phyloP scores from a whole-genome alignment of 2,113 vertebrate genomes.

The Probosciger aterrimus region DNA sequence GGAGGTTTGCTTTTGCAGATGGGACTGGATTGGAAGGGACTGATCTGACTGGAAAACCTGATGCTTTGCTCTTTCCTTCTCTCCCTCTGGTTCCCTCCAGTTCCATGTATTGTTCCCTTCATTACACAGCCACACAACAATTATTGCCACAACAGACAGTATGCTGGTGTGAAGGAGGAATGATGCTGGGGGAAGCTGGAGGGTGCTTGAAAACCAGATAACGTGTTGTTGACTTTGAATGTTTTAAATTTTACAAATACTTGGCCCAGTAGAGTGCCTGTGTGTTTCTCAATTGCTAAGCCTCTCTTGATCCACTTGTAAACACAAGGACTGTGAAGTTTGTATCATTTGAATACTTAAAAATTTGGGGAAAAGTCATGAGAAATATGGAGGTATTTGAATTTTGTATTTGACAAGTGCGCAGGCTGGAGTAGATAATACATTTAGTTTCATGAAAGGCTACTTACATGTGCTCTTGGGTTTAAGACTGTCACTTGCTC shows the following conservation, averaged over 20 bases:
- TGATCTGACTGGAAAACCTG: not conserved
- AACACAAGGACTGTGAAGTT: not conserved
- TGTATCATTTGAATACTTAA: not conserved
- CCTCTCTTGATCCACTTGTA: not conserved
- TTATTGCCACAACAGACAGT: not conserved
- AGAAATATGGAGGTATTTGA: not conserved
- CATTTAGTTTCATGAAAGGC: not conserved
- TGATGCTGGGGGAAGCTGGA: not conserved
- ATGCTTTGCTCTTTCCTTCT: not conserved
- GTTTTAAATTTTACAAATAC: not conserved
- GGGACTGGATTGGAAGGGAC: not conserved
- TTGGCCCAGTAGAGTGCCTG: not conserved
- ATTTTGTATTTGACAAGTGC: not conserved
- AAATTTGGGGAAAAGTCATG: not conserved
- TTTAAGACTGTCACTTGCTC: not conserved
- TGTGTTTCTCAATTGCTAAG: not conserved
- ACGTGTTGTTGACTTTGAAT: not conserved
- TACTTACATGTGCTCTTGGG: not conserved
- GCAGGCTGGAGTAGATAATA: not conserved
- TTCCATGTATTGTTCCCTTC: not conserved
- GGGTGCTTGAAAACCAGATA: not conserved
- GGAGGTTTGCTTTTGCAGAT: not conserved
- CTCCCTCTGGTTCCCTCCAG: not conserved
- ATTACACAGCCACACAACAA: not conserved
- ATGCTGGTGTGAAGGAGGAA: not conserved